Percentiles rank a stretch among this genome's conserved stretches.
phyloP scores from a whole-genome alignment of 64 coral and sea anemone genomes.

The Anthopleura sola region DNA sequence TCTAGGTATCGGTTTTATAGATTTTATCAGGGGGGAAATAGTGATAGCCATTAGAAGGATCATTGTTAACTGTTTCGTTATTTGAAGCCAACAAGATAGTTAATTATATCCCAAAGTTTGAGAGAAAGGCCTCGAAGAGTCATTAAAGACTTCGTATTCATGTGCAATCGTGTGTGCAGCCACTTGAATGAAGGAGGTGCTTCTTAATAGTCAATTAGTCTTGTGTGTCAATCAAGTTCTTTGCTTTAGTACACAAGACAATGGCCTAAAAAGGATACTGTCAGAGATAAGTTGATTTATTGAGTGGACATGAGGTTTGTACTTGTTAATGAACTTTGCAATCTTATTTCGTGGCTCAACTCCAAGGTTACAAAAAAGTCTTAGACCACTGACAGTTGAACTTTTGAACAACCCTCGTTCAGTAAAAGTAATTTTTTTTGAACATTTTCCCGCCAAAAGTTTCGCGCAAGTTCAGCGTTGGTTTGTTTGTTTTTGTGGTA shows the following conservation, averaged over 20 bases:
- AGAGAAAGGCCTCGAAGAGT: neutral
- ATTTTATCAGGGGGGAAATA: neutral
- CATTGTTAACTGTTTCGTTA: neutral
- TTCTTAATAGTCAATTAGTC: conserved; percentile 18
- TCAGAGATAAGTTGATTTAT: neutral
- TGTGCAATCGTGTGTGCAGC: neutral
- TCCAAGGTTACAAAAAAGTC: neutral
- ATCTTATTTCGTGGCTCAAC: neutral
- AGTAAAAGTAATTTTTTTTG: too few relatives aligned
- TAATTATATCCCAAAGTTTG: neutral
- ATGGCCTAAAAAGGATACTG: neutral
- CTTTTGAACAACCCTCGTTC: neutral
- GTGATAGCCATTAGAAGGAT: neutral
- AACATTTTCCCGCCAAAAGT: too few relatives aligned
- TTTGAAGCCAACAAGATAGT: neutral
- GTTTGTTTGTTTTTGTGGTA: too few relatives aligned
- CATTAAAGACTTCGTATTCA: conserved; percentile 15
- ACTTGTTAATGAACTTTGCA: neutral
- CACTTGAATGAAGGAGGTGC: conserved; percentile 9
- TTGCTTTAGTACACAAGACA: neutral
- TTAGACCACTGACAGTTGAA: neutral
- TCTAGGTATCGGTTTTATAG: neutral
- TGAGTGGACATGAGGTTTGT: neutral
- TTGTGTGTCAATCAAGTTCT: conserved; percentile 6
- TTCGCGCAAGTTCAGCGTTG: too few relatives aligned